These are phyloP conservation scores for Sabatieria punctata DNA, from an alignment of 2,888 invertebrate genomes.

Conservation along the genomic window DNA sequence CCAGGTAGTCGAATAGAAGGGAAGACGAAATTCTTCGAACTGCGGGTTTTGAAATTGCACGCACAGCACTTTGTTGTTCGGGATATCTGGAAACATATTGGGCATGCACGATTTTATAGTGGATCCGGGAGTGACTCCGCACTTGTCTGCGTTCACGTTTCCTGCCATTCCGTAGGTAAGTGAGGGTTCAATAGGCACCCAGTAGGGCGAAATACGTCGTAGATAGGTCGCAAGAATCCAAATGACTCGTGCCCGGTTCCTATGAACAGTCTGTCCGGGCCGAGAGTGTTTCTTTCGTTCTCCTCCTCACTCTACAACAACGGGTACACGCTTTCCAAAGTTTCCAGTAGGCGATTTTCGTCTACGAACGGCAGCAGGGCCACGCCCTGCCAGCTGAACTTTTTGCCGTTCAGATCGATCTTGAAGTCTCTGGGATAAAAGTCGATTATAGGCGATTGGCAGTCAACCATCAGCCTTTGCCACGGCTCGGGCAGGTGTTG, in stretches of 20 bases:
- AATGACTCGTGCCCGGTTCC: constrained; percentile 52
- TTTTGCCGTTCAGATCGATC: constrained; percentile 91
- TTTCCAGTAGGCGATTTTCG: constrained; percentile 57
- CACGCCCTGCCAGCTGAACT: constrained; percentile 98
- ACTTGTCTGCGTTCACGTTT: constrained; percentile 52
- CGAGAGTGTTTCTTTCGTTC: constrained; percentile 64
- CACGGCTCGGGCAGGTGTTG: constrained; percentile 82
- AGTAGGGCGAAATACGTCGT: too few species aligned
- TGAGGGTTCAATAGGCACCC: constrained; percentile 48
- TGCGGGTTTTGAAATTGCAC: constrained; percentile 15
- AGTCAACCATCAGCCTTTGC: constrained; percentile 77
- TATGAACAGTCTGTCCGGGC: constrained; percentile 77
- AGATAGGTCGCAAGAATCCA: constrained; percentile 51
- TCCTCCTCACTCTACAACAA: constrained; percentile 66
- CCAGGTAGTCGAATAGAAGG: constrained; percentile 18
- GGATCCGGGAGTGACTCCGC: constrained; percentile 42
- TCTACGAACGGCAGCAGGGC: constrained; percentile 94
- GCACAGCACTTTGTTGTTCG: background rate
- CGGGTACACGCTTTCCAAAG: constrained; percentile 58
- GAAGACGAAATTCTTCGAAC: constrained; percentile 20
- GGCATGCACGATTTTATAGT: too few species aligned
- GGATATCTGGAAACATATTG: constrained; percentile 3
- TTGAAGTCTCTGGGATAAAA: constrained; percentile 90
- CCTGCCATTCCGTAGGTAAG: constrained; percentile 67
- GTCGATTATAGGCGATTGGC: constrained; percentile 85